phyloP scores from a whole-genome alignment of 2,888 invertebrate species.

The Heteromurus nitidus region DNA sequence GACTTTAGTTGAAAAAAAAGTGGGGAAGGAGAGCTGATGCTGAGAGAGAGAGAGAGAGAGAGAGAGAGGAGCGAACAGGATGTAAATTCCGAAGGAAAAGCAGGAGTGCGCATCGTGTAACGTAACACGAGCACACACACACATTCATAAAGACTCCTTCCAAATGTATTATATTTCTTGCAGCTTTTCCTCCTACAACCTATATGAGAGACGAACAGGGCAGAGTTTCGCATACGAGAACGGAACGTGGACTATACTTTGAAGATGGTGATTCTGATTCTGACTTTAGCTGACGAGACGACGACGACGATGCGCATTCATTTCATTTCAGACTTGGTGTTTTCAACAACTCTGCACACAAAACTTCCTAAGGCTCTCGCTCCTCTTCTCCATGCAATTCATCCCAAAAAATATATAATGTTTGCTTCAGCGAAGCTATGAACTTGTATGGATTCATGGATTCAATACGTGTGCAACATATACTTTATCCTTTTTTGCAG shows the following conservation, averaged over 20 bases:
- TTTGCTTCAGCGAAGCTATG: too few species aligned
- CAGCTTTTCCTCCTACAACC: conserved; percentile 21
- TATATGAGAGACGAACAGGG: too few species aligned
- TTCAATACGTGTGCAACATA: too few species aligned
- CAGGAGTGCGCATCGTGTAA: too few species aligned
- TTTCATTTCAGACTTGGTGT: background rate
- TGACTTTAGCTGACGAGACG: too few species aligned
- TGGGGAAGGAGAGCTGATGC: conserved; percentile 14
- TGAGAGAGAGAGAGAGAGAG: background rate
- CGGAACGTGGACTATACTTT: background rate
- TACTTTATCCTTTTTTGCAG: too few species aligned
- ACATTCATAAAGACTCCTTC: background rate
- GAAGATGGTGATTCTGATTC: conserved; percentile 11
- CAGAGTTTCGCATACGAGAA: background rate
- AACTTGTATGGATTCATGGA: too few species aligned
- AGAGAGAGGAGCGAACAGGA: conserved; percentile 10
- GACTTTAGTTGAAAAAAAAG: background rate
- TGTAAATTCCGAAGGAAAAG: conserved; percentile 6
- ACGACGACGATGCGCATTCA: background rate
- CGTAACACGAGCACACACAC: background rate
- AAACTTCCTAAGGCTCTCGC: background rate
- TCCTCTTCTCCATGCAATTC: too few species aligned
- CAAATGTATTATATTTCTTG: background rate
- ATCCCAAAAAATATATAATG: too few species aligned
- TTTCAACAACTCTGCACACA: background rate